Evolutionary conservation across 2,888 invertebrate species (phyloP).

Genomic region (Heliconius ethilla): DNA sequence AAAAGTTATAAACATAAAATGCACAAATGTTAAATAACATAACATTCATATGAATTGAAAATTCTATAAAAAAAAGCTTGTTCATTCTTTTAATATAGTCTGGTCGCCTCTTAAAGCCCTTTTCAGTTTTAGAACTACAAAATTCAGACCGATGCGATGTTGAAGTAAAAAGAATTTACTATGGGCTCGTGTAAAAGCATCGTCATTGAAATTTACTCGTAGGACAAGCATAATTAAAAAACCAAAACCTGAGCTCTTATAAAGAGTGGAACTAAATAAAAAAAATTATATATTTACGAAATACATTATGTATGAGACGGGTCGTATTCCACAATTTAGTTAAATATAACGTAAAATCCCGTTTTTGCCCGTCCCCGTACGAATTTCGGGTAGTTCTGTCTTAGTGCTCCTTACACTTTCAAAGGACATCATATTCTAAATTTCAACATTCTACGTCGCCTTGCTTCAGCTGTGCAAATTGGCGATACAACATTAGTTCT

Average conservation of each 20-base stretch:
- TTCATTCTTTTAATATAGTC: constrained; percentile 3
- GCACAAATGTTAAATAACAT: not conserved
- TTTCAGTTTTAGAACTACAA: constrained; percentile 14
- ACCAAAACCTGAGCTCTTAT: not conserved
- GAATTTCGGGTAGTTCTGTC: no score
- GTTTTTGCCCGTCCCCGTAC: not conserved
- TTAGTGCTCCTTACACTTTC: no score
- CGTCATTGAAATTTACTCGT: constrained; percentile 15
- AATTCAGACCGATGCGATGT: constrained; percentile 14
- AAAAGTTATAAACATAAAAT: not conserved
- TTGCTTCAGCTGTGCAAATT: no score
- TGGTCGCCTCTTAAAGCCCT: constrained; percentile 13
- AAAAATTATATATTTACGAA: not conserved
- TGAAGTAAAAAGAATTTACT: constrained; percentile 13
- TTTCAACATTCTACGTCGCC: no score
- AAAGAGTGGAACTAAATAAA: not conserved
- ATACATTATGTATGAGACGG: not conserved
- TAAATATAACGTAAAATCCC: no score
- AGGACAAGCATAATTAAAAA: constrained; percentile 12
- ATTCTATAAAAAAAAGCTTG: not conserved
- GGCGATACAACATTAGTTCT: no score
- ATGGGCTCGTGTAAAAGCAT: constrained; percentile 4
- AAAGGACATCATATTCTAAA: no score
- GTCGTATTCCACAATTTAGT: no score
- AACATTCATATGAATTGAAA: not conserved